Evolutionary conservation across 2,113 vertebrate genomes (phyloP), one percentile per base, ranked within the genome.

Genomic region (Mustelus asterias): DNA sequence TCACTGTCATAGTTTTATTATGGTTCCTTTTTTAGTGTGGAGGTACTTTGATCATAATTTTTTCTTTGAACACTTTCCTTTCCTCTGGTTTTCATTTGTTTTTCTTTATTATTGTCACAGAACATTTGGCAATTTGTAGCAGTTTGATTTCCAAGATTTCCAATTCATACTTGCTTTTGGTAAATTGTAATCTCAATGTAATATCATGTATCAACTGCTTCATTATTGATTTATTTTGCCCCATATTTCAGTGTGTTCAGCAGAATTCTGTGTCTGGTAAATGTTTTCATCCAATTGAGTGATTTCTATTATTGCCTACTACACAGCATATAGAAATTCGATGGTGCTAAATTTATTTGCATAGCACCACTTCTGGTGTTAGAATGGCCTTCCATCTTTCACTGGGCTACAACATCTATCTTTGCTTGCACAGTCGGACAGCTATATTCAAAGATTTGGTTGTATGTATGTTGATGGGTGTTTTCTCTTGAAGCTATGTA

Each of bases 121-220:
- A 24, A 69, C n/a, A n/a, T n/a, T 69, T 65, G 63, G 13, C 22
- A 67, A 93, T 63, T 94, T 67, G 92, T 16, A 37, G 41, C 9
- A 22, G 20, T 37, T 67, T 94, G 60, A 94, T 94, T 94, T 67
- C n/a, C 63, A 94, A 69, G 60, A 94, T 94, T 94, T 67, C n/a
- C n/a, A 94, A 69, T 94, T 94, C 37, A n/a, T 94, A 69, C n/a
- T 94, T 67, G 18, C 26, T 14, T 65, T 37, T 22, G 20, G 41
- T 94, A 67, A 37, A 63, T 63, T 63, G 11, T 63, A 9, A 60
- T 89, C 60, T 94, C 92, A 67, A 4, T 33, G 14, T 54, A 54
- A 54, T 54, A 54, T 54, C 67, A 7, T 3, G 16, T 94, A 41
- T 94, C 63, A 37, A 94, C 67, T 69, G n/a, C 16, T 94, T 69